These are phyloP conservation scores for Hippocampus zosterae DNA, from an alignment of 2,113 vertebrate genomes.

Conservation along the genomic window DNA sequence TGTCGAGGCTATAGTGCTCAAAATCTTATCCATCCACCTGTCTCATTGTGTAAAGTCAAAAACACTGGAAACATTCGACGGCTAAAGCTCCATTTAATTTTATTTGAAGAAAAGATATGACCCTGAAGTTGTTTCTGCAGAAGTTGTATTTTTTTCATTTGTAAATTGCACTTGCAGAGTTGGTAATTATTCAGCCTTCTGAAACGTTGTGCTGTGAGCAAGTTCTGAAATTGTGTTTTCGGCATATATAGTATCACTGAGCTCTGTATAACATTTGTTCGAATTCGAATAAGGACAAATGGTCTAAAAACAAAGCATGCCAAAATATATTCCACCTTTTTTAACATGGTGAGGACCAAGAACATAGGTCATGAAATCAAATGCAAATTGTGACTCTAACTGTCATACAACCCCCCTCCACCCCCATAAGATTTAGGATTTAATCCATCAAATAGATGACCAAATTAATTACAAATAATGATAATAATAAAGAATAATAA, in stretches of 20 bases:
- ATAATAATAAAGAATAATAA: too few relatives aligned
- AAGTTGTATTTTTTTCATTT: conserved; percentile 18
- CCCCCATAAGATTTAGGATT: too few relatives aligned
- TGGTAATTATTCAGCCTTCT: conserved; percentile 10
- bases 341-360: too few relatives aligned
- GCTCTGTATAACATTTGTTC: background rate
- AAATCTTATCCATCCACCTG: background rate
- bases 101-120: conserved; percentile 12
- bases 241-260: background rate
- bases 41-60: conserved; percentile 3
- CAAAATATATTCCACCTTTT: background rate
- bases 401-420: too few relatives aligned
- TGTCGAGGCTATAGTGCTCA: background rate
- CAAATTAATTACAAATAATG: too few relatives aligned
- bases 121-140: conserved; percentile 17
- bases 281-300: background rate
- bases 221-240: background rate
- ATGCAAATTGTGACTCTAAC: too few relatives aligned
- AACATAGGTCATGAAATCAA: too few relatives aligned
- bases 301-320: background rate
- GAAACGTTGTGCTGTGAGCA: background rate
- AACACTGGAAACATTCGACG: conserved; percentile 1
- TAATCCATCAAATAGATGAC: too few relatives aligned
- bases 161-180: conserved; percentile 22
- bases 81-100: conserved; percentile 25